A percentile compares a stretch with the other conserved stretches of the same genome.
phyloP scores from a whole-genome alignment of 1,140 invertebrate genomes.

The Daktulosphaira vitifoliae region DNA sequence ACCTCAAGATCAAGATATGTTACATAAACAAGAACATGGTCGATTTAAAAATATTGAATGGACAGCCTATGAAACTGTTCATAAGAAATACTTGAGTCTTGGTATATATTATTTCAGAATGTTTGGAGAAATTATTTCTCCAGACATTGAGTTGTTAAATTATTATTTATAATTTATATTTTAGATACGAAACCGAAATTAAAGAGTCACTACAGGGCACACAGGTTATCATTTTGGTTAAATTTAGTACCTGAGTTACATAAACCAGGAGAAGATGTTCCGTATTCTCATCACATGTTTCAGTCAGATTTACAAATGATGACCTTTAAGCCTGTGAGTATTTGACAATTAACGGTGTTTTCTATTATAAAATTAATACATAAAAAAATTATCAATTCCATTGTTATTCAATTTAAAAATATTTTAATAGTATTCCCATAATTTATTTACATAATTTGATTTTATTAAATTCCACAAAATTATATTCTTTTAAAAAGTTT shows the following conservation, averaged over 20 bases:
- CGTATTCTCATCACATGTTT: constrained; percentile 74
- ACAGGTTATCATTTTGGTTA: constrained; percentile 89
- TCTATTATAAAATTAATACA: background rate
- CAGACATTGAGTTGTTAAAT: background rate
- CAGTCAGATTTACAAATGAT: constrained; percentile 48
- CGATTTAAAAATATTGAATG: constrained; percentile 78
- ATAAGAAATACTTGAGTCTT: constrained; percentile 85
- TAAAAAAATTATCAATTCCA: background rate
- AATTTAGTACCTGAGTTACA: constrained; percentile 94
- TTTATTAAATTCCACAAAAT: background rate
- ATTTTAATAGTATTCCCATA: background rate
- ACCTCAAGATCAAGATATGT: constrained; percentile 51
- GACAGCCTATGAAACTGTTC: constrained; percentile 82
- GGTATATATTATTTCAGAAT: constrained; percentile 47
- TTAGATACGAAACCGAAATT: constrained; percentile 77
- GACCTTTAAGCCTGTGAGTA: constrained; percentile 18
- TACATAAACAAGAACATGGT: constrained; percentile 57
- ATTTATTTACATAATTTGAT: background rate
- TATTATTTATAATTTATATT: constrained; percentile 36
- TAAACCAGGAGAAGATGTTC: constrained; percentile 75
- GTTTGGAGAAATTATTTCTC: background rate
- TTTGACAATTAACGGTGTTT: background rate
- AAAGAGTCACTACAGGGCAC: constrained; percentile 89
- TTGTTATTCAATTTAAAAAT: background rate
- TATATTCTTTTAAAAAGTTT: too few species aligned